phyloP scores from a whole-genome alignment of 2,113 vertebrate species.

The Typhlomys cinereus region DNA sequence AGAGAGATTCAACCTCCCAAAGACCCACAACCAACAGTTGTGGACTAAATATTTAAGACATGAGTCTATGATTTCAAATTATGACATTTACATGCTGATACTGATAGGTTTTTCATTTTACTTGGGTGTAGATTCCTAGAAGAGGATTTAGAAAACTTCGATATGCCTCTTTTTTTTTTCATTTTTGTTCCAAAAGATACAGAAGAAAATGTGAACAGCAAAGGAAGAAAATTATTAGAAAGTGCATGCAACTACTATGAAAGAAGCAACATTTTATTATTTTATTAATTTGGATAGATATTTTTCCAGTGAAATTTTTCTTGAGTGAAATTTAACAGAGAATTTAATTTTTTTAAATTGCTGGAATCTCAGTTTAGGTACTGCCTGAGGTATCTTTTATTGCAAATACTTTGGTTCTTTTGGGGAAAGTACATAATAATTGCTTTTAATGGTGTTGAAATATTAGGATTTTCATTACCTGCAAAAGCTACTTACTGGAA shows the following conservation, averaged over 20 bases:
- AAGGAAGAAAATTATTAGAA: neutral
- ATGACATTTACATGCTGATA: neutral
- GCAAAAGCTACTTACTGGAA: neutral
- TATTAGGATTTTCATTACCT: conserved; percentile 29
- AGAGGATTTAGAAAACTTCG: conserved; percentile 12
- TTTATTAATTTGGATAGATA: conserved; percentile 33
- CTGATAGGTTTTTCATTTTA: neutral
- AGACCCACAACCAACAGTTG: neutral
- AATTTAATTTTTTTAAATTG: neutral
- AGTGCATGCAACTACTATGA: neutral
- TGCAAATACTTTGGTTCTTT: neutral
- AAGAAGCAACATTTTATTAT: neutral
- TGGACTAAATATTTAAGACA: neutral
- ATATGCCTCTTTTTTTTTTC: neutral
- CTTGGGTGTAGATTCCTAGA: neutral
- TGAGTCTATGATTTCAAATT: neutral
- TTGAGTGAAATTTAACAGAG: conserved; percentile 33
- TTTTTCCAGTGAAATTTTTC: conserved; percentile 40
- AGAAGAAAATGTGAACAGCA: neutral
- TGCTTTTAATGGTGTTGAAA: neutral
- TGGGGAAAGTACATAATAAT: conserved; percentile 8
- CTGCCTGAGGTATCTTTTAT: conserved; percentile 29
- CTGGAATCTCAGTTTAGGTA: conserved; percentile 7
- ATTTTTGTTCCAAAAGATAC: neutral
- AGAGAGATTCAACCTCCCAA: neutral